Conservation (phyloP, 2,113 vertebrate species). For the Columbina picui region DNA sequence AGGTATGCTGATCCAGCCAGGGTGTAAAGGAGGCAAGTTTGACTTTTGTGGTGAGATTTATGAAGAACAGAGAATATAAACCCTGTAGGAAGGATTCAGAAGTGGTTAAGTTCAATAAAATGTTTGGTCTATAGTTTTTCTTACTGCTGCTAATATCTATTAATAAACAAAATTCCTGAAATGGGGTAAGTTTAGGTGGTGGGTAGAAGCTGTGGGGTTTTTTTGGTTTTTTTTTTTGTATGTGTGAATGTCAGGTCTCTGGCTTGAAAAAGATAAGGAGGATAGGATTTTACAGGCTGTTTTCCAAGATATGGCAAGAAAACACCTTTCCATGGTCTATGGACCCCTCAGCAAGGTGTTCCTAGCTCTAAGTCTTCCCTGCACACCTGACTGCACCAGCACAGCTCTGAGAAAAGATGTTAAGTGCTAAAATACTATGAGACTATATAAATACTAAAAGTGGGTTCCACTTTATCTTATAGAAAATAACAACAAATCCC, state of each 20-base stretch:
- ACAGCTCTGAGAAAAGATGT: not conserved
- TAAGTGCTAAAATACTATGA: not conserved
- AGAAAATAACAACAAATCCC: not conserved
- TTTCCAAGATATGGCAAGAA: not conserved
- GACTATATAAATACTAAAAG: not conserved
- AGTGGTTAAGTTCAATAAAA: not conserved
- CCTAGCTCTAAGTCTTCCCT: not conserved
- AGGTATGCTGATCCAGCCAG: not conserved
- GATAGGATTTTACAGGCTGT: not conserved
- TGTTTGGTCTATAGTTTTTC: not conserved
- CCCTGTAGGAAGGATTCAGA: not conserved
- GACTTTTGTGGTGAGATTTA: not conserved
- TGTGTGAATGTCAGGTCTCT: not conserved
- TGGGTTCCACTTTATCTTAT: not conserved
- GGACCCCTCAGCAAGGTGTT: not conserved
- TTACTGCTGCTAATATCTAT: not conserved
- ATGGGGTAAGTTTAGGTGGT: not conserved
- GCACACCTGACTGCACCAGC: too few relatives aligned
- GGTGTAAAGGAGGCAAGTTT: not conserved
- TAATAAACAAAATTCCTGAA: not conserved
- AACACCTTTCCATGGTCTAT: not conserved
- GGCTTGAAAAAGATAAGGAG: not conserved
- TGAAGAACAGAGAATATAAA: accelerated
- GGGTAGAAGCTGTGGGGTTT: not conserved
- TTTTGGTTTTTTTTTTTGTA: accelerated